phyloP scores from a whole-genome alignment of 2,888 invertebrate genomes.

The Actias luna region DNA sequence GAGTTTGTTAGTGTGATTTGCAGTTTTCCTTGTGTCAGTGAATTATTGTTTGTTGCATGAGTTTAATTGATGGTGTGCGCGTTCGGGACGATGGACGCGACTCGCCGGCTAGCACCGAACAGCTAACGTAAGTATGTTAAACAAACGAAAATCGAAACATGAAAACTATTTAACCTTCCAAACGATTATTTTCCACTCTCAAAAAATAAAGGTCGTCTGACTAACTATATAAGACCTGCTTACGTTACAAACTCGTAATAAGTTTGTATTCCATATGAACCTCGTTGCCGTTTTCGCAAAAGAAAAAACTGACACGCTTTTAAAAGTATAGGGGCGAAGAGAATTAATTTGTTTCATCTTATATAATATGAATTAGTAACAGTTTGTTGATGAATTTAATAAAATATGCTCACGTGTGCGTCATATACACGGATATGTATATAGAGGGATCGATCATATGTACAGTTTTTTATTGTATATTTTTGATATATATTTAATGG shows the following conservation, averaged over 20 bases:
- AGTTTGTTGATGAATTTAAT: not conserved
- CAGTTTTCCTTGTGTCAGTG: constrained; percentile 59
- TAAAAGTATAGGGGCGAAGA: not conserved
- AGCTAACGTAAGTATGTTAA: constrained; percentile 70
- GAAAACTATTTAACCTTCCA: not conserved
- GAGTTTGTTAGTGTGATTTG: constrained; percentile 37
- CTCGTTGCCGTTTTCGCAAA: not conserved
- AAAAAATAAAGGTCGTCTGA: too few relatives aligned
- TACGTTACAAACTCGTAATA: too few relatives aligned
- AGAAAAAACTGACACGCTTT: not conserved
- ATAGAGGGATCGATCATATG: not conserved
- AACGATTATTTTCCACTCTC: not conserved
- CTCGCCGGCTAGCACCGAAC: constrained; percentile 76
- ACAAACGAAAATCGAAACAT: constrained; percentile 1
- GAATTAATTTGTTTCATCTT: not conserved
- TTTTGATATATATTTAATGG: not conserved
- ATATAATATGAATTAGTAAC: not conserved
- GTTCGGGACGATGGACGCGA: constrained; percentile 70
- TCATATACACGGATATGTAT: not conserved
- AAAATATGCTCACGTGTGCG: not conserved
- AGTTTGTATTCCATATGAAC: not conserved
- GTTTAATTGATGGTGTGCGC: constrained; percentile 68
- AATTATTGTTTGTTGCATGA: constrained; percentile 70
- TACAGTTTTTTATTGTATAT: not conserved
- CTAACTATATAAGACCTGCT: too few relatives aligned